Base-by-base conservation (phyloP, 2,888 invertebrate genomes). In the Dioctria rufipes region DNA sequence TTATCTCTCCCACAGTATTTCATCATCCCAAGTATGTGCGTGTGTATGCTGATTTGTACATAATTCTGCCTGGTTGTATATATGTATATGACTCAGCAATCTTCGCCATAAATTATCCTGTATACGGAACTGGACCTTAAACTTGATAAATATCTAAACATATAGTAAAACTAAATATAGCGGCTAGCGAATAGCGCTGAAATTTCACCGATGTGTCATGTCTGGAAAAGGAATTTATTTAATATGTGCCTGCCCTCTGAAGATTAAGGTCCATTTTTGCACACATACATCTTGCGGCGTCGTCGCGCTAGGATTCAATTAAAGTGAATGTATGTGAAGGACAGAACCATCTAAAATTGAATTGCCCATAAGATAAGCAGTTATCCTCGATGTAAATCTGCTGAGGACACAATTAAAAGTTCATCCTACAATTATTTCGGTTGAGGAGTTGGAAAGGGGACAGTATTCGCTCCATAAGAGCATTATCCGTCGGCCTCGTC, bases 321-420 rank as follows among this genome's bases (percentile, higher is more conserved):
- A 81, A 80, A 82, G 63, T 77, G 67, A 80, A 82, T 82, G 80
- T 82, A 25, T 25, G 67, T 81, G 67, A 67, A 63, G 75, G 69
- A 69, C 80, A 80, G 46, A 46, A 63, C 51, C 61, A 58, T 60
- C 66, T 69, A 63, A 80, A 82, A 82, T 82, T 82, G 82, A 82
- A 82, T 82, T 81, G 82, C 63, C 71, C 77, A 82, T 81, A 66
- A 78, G 82, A 80, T 81, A 82, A 81, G 80, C 81, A 69, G 81
- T 81, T 82, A 80, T 78, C 77, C 82, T 80, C 81, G 83, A 84
- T 84, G 84, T 84, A 83, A 84, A 84, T 84, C 84, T 84, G 84
- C 81, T 83, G 81, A 84, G 82, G 84, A 84, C 83, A 84, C 84
- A 84, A 84, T 84, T 84, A 84, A 84, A 84, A 84, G 84, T 84